phyloP scores from a whole-genome alignment of 2,113 vertebrate genomes.

The Falcunculus frontatus region DNA sequence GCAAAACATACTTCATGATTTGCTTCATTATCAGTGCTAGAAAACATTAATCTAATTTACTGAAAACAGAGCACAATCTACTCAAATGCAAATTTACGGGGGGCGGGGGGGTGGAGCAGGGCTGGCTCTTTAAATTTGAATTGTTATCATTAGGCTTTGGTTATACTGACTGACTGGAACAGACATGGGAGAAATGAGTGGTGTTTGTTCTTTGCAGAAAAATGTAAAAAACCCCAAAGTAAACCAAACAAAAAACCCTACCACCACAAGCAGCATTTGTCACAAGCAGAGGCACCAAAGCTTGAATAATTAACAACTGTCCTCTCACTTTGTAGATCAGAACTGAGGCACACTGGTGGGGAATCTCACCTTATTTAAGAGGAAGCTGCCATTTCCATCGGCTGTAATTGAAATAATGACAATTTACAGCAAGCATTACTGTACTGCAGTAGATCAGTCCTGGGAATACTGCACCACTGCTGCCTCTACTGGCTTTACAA shows the following conservation, averaged over 20 bases:
- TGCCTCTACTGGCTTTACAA: neutral
- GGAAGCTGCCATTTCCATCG: neutral
- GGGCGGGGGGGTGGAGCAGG: too few species aligned
- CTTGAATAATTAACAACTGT: neutral
- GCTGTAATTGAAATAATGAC: neutral
- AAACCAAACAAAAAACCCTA: neutral
- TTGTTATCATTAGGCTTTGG: neutral
- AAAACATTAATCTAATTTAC: neutral
- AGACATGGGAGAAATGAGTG: neutral
- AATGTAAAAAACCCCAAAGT: neutral
- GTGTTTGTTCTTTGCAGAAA: neutral
- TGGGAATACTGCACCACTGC: neutral
- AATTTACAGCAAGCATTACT: neutral
- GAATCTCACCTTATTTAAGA: neutral
- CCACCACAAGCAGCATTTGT: neutral
- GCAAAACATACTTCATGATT: neutral
- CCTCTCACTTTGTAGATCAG: neutral
- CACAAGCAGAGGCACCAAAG: neutral
- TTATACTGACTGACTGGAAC: neutral
- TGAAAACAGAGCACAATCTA: neutral
- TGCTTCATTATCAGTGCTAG: neutral
- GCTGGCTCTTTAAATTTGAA: neutral
- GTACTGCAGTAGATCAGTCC: neutral
- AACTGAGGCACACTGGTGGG: neutral
- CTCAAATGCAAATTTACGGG: neutral